A percentile compares a stretch with the other conserved stretches of the same genome.
Conservation (phyloP, 2,113 vertebrate genomes). For the Amazona vittata region DNA sequence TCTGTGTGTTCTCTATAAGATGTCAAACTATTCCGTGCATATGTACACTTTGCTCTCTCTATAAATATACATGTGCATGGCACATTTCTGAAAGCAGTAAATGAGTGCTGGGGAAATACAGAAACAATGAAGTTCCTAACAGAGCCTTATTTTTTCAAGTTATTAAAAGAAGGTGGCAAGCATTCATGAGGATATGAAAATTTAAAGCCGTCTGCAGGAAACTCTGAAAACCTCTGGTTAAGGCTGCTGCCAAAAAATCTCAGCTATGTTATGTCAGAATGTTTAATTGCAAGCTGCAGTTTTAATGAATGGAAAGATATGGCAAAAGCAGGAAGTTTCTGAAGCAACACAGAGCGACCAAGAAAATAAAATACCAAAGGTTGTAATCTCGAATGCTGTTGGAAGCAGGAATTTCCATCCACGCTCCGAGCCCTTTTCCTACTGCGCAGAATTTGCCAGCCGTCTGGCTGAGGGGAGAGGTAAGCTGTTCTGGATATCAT, state of each 20-base stretch:
- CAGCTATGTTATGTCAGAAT: conserved; percentile 77
- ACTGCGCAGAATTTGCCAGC: not conserved
- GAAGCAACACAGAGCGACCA: conserved; percentile 31
- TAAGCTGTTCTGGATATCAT: conserved; percentile 15
- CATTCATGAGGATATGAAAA: conserved; percentile 74
- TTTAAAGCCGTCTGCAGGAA: conserved; percentile 72
- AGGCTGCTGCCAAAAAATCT: conserved; percentile 72
- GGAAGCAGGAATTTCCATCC: conserved; percentile 11
- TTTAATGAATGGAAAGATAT: conserved; percentile 78
- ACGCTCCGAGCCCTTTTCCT: not conserved
- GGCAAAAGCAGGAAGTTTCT: conserved; percentile 69
- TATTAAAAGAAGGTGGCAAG: conserved; percentile 77
- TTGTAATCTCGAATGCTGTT: not conserved
- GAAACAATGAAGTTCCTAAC: conserved; percentile 71
- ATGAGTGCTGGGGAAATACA: conserved; percentile 52
- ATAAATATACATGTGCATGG: conserved; percentile 70
- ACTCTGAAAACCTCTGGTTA: conserved; percentile 72
- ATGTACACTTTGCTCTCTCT: conserved; percentile 56
- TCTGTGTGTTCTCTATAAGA: conserved; percentile 60
- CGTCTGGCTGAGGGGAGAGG: not conserved
- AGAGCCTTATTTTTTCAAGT: conserved; percentile 71
- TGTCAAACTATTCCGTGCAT: conserved; percentile 46
- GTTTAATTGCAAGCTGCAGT: conserved; percentile 70
- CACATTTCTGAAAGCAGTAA: conserved; percentile 64
- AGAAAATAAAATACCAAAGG: conserved; percentile 61